A percentile compares a stretch with the other conserved stretches of the same genome.
phyloP scores from a whole-genome alignment of 2,113 vertebrate genomes.

The Neoarius graeffei region DNA sequence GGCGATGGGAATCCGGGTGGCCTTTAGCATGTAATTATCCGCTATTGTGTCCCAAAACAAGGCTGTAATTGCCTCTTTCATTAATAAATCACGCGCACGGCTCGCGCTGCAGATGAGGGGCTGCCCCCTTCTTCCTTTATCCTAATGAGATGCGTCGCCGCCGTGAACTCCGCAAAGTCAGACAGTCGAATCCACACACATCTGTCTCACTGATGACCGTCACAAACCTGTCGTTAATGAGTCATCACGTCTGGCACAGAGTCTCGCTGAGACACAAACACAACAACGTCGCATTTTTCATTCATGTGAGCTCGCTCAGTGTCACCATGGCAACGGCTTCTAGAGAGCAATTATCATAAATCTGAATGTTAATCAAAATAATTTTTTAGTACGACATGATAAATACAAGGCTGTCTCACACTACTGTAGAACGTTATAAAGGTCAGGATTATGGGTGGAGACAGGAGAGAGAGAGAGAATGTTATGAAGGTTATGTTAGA shows the following conservation, averaged over 20 bases:
- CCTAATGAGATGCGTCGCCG: background rate
- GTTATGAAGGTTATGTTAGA: background rate
- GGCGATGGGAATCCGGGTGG: constrained; percentile 62
- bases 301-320: background rate
- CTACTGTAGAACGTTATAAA: background rate
- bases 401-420: background rate
- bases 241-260: background rate
- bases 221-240: background rate
- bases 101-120: constrained; percentile 17
- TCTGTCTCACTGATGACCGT: background rate
- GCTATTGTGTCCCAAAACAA: constrained; percentile 64
- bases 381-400: background rate
- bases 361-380: background rate
- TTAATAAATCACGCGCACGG: constrained; percentile 66
- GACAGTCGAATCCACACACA: background rate
- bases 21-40: constrained; percentile 74
- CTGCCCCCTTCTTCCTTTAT: constrained; percentile 22
- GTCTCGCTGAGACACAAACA: background rate
- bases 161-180: background rate
- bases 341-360: background rate
- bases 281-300: background rate
- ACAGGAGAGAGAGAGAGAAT: background rate
- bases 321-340: background rate
- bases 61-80: constrained; percentile 71
- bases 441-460: background rate